Conservation (phyloP, 2,113 vertebrate species). For the Amazona guildingii region DNA sequence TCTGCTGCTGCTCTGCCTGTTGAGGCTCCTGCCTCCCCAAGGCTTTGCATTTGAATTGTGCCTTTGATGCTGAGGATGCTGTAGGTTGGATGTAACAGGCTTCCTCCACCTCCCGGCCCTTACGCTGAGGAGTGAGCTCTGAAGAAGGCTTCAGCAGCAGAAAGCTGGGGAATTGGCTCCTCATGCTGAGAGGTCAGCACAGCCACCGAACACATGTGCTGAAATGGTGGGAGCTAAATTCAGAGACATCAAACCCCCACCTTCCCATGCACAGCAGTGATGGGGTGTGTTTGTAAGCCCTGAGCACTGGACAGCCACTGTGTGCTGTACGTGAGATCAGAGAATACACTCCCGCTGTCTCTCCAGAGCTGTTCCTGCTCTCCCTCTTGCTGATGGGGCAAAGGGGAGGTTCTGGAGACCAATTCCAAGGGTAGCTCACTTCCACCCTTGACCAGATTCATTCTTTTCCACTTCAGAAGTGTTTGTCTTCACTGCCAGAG, state of each 20-base stretch:
- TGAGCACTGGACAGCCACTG: neutral
- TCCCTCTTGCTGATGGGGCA: neutral
- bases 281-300: neutral
- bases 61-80: neutral
- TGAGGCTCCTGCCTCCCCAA: neutral
- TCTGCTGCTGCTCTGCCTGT: neutral
- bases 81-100: neutral
- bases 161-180: neutral
- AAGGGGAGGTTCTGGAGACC: neutral
- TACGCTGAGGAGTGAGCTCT: neutral
- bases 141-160: neutral
- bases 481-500: neutral
- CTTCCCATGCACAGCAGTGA: neutral
- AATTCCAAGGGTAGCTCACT: neutral
- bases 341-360: neutral
- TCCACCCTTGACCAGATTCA: neutral
- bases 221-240: neutral
- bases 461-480: neutral
- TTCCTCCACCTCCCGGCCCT: neutral
- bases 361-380: neutral
- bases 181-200: neutral
- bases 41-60: accelerated
- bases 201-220: neutral
- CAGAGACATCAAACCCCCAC: accelerated
- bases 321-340: neutral